Base-by-base conservation (phyloP, 2,113 vertebrate genomes). In the Strix uralensis region DNA sequence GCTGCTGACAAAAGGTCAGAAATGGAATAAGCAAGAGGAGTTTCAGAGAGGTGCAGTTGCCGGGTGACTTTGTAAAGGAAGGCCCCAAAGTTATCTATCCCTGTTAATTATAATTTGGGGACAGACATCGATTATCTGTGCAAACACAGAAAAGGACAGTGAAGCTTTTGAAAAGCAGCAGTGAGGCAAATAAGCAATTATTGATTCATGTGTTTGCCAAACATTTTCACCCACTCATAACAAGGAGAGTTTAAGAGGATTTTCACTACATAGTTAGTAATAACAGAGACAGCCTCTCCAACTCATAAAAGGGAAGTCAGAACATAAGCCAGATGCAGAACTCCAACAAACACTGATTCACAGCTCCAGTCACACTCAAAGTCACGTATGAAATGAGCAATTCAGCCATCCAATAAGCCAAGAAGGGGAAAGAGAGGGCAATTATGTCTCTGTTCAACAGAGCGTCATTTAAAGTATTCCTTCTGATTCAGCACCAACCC, bases 281-380 rank as follows among this genome's bases (percentile, higher is more conserved):
- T 23, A 85, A 86, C 63, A 98, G 96, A 97, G 93, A 93, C 96
- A 93, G 97, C 96, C 96, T 97, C 97, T 97, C 97, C 97, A 95
- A 95, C 67, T 91, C 94, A 67, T 84, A 83, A 87, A 94, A 96
- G 96, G 91, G 92, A 97, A 97, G 81, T 91, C 51, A 91, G 96
- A 97, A 94, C 55, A 63, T 47, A 80, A 46, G 95, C 97, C 98
- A 98, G 96, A 96, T 90, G 97, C 88, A 57, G 61, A 95, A 97
- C 93, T 97, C 95, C 97, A 97, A 98, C 98, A 98, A 98, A 97
- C 82, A 95, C 97, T 98, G 98, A 98, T 98, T 98, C 98, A 98
- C 89, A 62, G 91, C 90, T 95, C 95, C 23, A 96, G 96, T 97
- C 98, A 98, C 94, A 97, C 92, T 98, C 95, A 91, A 88, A 97